Evolutionary conservation across 1,140 invertebrate genomes (phyloP).

Genomic region (Bombus waltoni): DNA sequence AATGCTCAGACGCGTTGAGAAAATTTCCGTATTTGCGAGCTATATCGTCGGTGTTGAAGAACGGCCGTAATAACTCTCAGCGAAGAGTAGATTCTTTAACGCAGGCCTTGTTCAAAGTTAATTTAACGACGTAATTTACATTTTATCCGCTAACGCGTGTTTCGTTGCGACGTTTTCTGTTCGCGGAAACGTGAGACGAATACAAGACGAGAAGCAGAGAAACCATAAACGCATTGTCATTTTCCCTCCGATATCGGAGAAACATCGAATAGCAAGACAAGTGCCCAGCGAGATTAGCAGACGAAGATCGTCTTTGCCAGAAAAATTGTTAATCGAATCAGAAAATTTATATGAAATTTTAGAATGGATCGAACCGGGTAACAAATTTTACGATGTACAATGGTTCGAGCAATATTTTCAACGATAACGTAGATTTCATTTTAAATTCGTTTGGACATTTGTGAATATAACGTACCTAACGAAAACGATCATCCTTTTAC

Average conservation of each 20-base stretch:
- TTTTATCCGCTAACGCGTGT: slow-evolving; percentile 13
- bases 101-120: slow-evolving; percentile 2
- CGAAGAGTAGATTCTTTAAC: slow-evolving; percentile 8
- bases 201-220: slow-evolving; percentile 2
- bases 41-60: not conserved
- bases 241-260: not conserved
- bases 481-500: not conserved
- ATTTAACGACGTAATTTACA: slow-evolving; percentile 49
- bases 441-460: not conserved
- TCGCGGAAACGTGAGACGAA: slow-evolving; percentile 13
- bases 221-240: not conserved
- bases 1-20: not conserved
- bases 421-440: not conserved
- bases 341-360: not conserved
- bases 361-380: not conserved
- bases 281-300: not conserved
- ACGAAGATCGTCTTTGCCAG: no score
- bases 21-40: not conserved
- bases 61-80: slow-evolving; percentile 8
- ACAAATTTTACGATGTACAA: not conserved
- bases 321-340: not conserved
- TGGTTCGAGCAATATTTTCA: not conserved
- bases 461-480: not conserved
- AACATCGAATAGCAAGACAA: no score
- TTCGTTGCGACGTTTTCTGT: not conserved